Percentiles rank a stretch among this genome's conserved stretches.
Conservation (phyloP, 2,888 invertebrate genomes). For the Volucella zonaria region DNA sequence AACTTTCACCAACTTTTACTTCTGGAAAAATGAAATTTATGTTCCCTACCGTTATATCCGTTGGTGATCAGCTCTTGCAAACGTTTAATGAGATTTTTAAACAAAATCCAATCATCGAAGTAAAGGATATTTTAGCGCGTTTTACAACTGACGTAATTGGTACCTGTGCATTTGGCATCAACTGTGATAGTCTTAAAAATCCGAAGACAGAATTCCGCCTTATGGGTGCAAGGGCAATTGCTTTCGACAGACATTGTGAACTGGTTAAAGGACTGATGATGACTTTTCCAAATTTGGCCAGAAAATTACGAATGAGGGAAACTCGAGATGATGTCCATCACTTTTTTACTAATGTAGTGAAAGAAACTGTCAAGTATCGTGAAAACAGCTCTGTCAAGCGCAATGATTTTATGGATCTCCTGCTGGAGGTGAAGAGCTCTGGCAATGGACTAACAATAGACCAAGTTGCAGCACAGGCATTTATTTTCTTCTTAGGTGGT, state of each 20-base stretch:
- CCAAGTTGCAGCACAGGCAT: constrained; percentile 84
- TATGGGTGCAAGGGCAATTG: constrained; percentile 75
- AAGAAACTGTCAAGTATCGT: constrained; percentile 81
- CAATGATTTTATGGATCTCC: constrained; percentile 83
- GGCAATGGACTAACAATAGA: constrained; percentile 77
- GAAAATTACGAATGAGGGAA: constrained; percentile 75
- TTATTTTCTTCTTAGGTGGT: constrained; percentile 84
- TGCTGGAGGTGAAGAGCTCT: constrained; percentile 82
- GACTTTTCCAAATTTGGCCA: constrained; percentile 75
- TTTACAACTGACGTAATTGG: constrained; percentile 84
- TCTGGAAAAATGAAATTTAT: constrained; percentile 83
- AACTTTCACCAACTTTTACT: constrained; percentile 83
- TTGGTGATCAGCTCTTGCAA: constrained; percentile 76
- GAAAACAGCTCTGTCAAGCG: constrained; percentile 79
- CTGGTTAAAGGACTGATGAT: constrained; percentile 75
- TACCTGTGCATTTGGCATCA: constrained; percentile 83
- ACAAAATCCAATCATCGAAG: constrained; percentile 79
- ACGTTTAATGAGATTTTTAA: neutral
- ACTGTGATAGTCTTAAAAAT: constrained; percentile 82
- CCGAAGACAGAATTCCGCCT: constrained; percentile 80
- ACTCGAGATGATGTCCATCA: constrained; percentile 75
- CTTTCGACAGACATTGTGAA: constrained; percentile 71
- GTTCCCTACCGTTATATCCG: constrained; percentile 79
- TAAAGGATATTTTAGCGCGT: constrained; percentile 82
- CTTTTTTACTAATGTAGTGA: constrained; percentile 81